Conservation (phyloP, 2,797 vertebrate genomes). For the Sebastes vulpes region DNA sequence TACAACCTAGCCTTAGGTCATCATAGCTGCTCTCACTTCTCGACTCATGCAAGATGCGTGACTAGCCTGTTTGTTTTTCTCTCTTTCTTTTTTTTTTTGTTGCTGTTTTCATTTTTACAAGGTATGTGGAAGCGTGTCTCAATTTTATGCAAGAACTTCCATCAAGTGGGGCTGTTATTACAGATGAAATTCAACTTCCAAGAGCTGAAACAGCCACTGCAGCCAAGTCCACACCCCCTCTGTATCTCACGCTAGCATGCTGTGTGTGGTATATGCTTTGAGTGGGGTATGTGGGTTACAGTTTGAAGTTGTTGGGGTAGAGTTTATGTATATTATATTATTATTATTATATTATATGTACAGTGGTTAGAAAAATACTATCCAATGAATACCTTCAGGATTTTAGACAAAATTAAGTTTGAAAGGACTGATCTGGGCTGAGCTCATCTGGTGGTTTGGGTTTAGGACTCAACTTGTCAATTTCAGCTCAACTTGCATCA, state of each 20-base stretch:
- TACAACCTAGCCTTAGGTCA: constrained; percentile 46
- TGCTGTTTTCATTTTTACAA: constrained; percentile 80
- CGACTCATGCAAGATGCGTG: constrained; percentile 79
- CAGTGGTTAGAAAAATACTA: neutral
- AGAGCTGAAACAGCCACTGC: constrained; percentile 58
- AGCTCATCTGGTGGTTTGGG: neutral
- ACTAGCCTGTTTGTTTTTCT: constrained; percentile 78
- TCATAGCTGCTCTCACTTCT: constrained; percentile 61
- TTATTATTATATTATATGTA: neutral
- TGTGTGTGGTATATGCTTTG: constrained; percentile 38
- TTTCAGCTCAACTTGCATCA: neutral
- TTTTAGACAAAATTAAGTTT: neutral
- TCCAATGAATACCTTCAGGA: neutral
- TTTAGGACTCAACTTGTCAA: neutral
- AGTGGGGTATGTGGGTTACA: constrained; percentile 29
- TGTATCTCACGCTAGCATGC: constrained; percentile 76
- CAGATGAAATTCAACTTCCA: constrained; percentile 72
- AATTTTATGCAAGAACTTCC: constrained; percentile 80
- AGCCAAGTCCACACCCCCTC: constrained; percentile 60
- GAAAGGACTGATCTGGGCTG: constrained; percentile 1
- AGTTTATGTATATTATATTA: constrained; percentile 10
- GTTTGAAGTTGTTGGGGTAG: constrained; percentile 19
- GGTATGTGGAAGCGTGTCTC: constrained; percentile 80
- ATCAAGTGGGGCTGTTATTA: constrained; percentile 75
- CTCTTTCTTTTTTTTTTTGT: constrained; percentile 43